Conservation (phyloP, 2,888 invertebrate genomes). For the Tribolium freemani region DNA sequence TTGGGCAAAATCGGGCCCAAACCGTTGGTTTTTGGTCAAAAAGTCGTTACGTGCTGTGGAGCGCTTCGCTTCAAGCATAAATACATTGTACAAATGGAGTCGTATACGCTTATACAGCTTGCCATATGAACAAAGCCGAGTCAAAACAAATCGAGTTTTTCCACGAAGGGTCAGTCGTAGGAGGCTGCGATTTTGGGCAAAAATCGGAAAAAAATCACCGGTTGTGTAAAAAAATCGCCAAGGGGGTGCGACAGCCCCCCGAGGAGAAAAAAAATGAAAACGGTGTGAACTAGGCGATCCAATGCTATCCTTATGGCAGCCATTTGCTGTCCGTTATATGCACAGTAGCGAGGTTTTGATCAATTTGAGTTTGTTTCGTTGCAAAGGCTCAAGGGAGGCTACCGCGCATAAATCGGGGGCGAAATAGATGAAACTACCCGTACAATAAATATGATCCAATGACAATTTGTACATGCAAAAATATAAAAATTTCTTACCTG, state of each 20-base stretch:
- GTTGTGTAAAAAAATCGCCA: constrained; percentile 56
- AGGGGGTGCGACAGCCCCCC: constrained; percentile 13
- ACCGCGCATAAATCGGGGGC: constrained; percentile 19
- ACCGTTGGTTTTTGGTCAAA: constrained; percentile 49
- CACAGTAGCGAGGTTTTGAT: constrained; percentile 63
- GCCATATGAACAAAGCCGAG: constrained; percentile 68
- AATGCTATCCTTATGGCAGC: constrained; percentile 72
- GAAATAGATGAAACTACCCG: constrained; percentile 58
- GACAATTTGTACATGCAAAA: constrained; percentile 70
- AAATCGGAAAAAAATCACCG: constrained; percentile 60
- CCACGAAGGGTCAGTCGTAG: constrained; percentile 16
- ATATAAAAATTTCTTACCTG: constrained; percentile 75
- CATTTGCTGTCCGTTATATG: constrained; percentile 70
- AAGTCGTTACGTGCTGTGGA: constrained; percentile 54
- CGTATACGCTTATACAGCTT: constrained; percentile 65
- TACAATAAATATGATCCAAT: constrained; percentile 66
- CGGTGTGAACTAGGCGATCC: constrained; percentile 54
- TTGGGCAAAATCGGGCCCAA: constrained; percentile 47
- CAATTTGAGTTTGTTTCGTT: constrained; percentile 59
- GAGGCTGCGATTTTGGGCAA: constrained; percentile 53
- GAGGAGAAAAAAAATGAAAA: constrained; percentile 54
- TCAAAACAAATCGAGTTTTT: constrained; percentile 52
- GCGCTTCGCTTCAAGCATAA: constrained; percentile 62
- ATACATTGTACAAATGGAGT: constrained; percentile 69
- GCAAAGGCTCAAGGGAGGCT: constrained; percentile 1